These are phyloP conservation scores for Griposia aprilina DNA, from an alignment of 2,888 invertebrate species.

Conservation along the genomic window DNA sequence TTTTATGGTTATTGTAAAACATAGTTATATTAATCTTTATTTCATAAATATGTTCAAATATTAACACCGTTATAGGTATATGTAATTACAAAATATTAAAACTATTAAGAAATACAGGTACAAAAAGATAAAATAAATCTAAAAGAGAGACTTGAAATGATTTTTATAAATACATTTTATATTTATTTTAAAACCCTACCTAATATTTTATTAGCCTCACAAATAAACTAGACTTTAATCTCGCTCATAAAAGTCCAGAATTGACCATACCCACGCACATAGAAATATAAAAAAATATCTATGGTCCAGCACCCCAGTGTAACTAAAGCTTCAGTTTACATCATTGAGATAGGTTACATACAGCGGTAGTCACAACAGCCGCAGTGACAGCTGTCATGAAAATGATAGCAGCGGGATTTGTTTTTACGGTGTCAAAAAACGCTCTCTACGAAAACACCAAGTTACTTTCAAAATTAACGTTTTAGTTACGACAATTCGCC, in stretches of 20 bases:
- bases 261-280: background rate
- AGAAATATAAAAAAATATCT: too few species aligned
- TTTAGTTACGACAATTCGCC: background rate
- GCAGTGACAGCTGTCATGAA: background rate
- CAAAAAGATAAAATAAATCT: background rate
- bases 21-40: background rate
- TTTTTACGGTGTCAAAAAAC: too few species aligned
- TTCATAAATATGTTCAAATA: background rate
- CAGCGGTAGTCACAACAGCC: too few species aligned
- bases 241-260: background rate
- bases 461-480: background rate
- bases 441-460: background rate
- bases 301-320: too few species aligned
- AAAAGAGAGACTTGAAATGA: background rate
- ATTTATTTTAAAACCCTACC: background rate
- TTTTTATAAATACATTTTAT: background rate
- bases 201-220: conserved; percentile 9
- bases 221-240: background rate
- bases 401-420: background rate
- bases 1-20: conserved; percentile 19
- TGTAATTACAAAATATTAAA: conserved; percentile 1
- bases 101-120: background rate
- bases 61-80: background rate
- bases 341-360: too few species aligned
- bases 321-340: too few species aligned